Base-by-base conservation (phyloP, 2,888 invertebrate species). In the Leptopilina myrica region DNA sequence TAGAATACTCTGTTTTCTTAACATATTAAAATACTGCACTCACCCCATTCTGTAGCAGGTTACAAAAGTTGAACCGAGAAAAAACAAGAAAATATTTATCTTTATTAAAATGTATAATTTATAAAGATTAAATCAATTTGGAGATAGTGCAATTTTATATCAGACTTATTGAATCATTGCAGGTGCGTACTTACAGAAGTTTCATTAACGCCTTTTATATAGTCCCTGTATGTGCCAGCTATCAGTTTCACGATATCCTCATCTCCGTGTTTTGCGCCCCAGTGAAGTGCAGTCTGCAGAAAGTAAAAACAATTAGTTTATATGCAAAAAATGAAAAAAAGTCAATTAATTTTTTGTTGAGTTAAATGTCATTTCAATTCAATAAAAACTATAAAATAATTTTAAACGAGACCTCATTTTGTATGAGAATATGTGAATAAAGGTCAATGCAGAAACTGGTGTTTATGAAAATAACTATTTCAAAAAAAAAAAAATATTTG, bases 201-300 rank as follows among this genome's bases (percentile, higher is more conserved):
- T 85, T 95, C 95, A 92, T 98, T 97, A 83, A 98, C 96, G 86
- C 89, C 88, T 84, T 90, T 91, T 79, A 90, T 90, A 84, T 96
- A 94, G n/a, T 95, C 95, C 87, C 95, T 95, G 88, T 96, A 95
- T 4, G 95, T 95, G n/a, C 98, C 98, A 40, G 98, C 98, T 86
- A 98, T 94, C 82, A 98, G 93, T 92, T 98, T 98, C 78, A 98
- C 95, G 85, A 98, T 95, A 90, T 98, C 96, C 90, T 95, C 95
- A 90, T 98, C 96, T 3, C 98, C 98, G 88, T 97, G 97, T 92
- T 98, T 98, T 83, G 98, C 97, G 81, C 97, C 98, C 98, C 98
- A 98, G 92, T 99, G 98, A 88, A 99, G 93, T 76, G 98, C 98
- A 84, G 97, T 98, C 98, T 98, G 94, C 80, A 94, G 94, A 87